Percentiles rank a stretch among this genome's conserved stretches.
These are phyloP conservation scores for Polyommatus icarus DNA, from an alignment of 2,888 invertebrate genomes.

Conservation along the genomic window DNA sequence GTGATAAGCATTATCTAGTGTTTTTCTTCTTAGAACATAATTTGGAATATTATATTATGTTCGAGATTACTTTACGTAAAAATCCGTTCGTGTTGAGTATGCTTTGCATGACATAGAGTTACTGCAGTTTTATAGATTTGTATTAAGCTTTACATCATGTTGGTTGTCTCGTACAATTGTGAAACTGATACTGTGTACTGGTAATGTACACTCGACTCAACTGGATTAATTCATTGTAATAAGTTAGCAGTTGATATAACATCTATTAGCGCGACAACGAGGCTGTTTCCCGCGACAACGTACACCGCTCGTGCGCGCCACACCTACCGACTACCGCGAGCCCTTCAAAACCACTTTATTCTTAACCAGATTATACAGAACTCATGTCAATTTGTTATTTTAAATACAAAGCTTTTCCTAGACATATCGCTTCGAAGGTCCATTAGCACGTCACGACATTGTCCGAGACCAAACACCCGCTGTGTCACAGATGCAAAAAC, in stretches of 20 bases:
- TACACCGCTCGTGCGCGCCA: conserved; percentile 67
- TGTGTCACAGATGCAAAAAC: conserved; percentile 35
- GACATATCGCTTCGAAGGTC: conserved; percentile 36
- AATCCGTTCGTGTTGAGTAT: too few relatives aligned
- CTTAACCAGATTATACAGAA: conserved; percentile 54
- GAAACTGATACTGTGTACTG: background rate
- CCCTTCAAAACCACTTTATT: conserved; percentile 67
- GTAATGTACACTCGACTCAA: background rate
- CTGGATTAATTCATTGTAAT: conserved; percentile 5
- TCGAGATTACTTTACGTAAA: too few relatives aligned
- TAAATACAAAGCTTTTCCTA: conserved; percentile 58
- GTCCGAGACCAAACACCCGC: conserved; percentile 31
- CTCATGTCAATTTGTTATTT: conserved; percentile 68
- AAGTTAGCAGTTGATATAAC: conserved; percentile 18
- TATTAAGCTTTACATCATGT: too few relatives aligned
- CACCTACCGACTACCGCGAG: conserved; percentile 60
- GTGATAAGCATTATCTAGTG: too few relatives aligned
- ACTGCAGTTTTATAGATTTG: too few relatives aligned
- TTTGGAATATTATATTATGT: too few relatives aligned
- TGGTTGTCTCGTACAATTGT: background rate
- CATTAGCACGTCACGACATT: conserved; percentile 39
- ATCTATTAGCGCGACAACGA: conserved; percentile 25
- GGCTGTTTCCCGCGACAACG: conserved; percentile 37
- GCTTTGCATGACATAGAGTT: too few relatives aligned
- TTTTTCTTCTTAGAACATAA: too few relatives aligned